phyloP scores from a whole-genome alignment of 2,888 invertebrate species.

The Nudaria mundana region DNA sequence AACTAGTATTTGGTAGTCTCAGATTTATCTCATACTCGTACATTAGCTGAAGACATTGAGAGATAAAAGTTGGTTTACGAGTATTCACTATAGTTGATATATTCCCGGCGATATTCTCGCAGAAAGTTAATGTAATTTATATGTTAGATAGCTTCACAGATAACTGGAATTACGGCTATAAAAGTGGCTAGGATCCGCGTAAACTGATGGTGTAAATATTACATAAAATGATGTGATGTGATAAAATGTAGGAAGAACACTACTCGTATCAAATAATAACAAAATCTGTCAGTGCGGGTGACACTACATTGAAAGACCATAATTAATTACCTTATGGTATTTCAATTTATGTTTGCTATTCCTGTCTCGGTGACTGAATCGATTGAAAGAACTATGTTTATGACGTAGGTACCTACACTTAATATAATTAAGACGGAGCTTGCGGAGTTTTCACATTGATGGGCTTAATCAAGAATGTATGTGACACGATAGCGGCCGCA shows the following conservation, averaged over 20 bases:
- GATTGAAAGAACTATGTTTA: no score
- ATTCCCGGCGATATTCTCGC: constrained; percentile 31
- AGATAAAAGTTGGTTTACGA: constrained; percentile 39
- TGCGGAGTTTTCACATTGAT: no score
- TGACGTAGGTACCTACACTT: no score
- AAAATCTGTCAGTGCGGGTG: no score
- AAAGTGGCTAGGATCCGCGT: constrained; percentile 12
- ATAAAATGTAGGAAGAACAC: not conserved
- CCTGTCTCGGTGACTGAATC: no score
- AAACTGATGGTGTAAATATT: constrained; percentile 2
- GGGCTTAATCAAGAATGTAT: no score
- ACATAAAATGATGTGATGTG: not conserved
- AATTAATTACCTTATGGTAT: no score
- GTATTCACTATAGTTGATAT: constrained; percentile 32
- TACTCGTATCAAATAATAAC: no score
- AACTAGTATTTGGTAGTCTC: constrained; percentile 36
- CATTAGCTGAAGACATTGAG: constrained; percentile 35
- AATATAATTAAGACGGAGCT: no score
- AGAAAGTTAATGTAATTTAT: constrained; percentile 33
- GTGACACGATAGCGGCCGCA: no score
- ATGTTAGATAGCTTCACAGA: constrained; percentile 24
- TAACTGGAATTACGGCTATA: constrained; percentile 21
- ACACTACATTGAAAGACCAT: no score
- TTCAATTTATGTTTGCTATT: no score
- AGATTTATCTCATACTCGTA: constrained; percentile 31